phyloP scores from a whole-genome alignment of 1,140 invertebrate genomes.

The Diachasma alloeum region DNA sequence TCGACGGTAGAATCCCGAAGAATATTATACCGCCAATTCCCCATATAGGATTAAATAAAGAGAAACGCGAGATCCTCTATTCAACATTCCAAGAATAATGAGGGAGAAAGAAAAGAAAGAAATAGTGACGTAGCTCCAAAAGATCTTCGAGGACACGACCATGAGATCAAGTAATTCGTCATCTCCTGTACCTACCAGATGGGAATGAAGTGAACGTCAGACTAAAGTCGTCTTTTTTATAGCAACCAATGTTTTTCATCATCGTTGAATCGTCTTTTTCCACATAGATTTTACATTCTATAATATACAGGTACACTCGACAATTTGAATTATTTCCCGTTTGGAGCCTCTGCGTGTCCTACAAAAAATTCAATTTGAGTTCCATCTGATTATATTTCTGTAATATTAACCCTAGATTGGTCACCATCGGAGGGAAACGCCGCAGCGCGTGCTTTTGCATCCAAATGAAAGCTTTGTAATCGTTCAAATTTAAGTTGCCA shows the following conservation, averaged over 20 bases:
- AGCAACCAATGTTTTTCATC: background rate
- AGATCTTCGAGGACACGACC: conserved; percentile 9
- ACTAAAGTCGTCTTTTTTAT: background rate
- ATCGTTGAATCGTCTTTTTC: background rate
- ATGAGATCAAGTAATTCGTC: background rate
- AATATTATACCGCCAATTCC: background rate
- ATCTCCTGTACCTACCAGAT: background rate
- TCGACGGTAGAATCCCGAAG: background rate
- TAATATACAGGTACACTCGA: conserved; percentile 61
- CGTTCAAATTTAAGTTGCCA: too few relatives aligned
- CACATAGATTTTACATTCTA: background rate
- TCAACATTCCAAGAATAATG: background rate
- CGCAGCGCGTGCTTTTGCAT: too few relatives aligned
- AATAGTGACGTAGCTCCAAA: background rate
- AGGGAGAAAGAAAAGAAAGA: conserved; percentile 3
- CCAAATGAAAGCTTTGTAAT: too few relatives aligned
- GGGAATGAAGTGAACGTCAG: background rate
- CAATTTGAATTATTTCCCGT: conserved; percentile 62
- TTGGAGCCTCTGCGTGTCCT: conserved; percentile 56
- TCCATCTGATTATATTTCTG: too few relatives aligned
- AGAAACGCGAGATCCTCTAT: background rate
- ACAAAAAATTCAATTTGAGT: conserved; percentile 22
- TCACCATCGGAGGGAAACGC: background rate
- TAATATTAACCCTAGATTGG: too few relatives aligned
- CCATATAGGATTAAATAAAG: background rate